Conservation (phyloP, 1,140 invertebrate genomes). For the Drosophila busckii region DNA sequence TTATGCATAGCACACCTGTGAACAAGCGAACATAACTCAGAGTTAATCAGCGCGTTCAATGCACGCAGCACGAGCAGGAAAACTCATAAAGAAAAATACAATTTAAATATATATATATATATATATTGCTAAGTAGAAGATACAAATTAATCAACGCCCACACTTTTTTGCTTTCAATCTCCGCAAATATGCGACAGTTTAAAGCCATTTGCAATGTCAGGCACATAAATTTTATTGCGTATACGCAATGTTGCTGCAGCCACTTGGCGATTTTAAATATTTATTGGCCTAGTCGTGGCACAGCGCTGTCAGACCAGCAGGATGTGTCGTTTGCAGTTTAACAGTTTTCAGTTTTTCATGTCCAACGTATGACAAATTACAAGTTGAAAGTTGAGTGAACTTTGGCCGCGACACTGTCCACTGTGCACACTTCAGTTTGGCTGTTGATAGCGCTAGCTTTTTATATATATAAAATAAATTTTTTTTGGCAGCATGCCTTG, state of each 20-base stretch:
- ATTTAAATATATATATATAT: no score
- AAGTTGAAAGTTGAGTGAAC: conserved; percentile 74
- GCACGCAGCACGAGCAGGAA: no score
- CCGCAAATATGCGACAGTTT: conserved; percentile 73
- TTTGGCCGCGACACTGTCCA: conserved; percentile 54
- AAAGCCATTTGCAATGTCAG: conserved; percentile 45
- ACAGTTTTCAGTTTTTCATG: conserved; percentile 22
- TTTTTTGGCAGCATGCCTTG: no score
- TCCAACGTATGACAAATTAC: conserved; percentile 72
- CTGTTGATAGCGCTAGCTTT: background rate
- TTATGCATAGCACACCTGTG: no score
- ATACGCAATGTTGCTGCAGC: conserved; percentile 59
- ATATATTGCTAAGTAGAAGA: conserved; percentile 61
- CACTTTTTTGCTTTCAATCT: conserved; percentile 26
- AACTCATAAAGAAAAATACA: no score
- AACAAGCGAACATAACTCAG: no score
- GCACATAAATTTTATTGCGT: conserved; percentile 66
- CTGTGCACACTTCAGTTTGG: background rate
- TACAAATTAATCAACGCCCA: conserved; percentile 69
- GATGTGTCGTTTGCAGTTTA: conserved; percentile 43
- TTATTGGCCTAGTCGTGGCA: conserved; percentile 10
- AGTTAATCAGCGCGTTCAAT: no score
- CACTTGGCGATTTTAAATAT: no score
- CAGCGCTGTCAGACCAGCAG: conserved; percentile 48
- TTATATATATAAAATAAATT: background rate